phyloP scores from a whole-genome alignment of 2,888 invertebrate species.

The Lacanobia oleracea region DNA sequence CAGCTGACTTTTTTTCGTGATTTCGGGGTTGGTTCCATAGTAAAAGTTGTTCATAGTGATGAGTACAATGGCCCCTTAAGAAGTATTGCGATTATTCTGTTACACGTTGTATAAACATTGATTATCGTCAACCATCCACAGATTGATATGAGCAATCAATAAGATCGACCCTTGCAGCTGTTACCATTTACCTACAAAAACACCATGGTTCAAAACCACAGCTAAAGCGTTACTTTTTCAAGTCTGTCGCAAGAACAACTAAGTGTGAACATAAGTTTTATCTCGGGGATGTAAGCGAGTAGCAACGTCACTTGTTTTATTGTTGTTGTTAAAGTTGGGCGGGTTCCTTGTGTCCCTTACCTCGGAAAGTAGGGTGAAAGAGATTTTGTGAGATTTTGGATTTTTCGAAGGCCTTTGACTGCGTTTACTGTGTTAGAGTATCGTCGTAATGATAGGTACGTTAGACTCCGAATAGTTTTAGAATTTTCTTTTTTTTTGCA shows the following conservation, averaged over 20 bases:
- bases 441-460: background rate
- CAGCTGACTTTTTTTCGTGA: too few species aligned
- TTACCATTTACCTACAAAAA: background rate
- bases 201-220: background rate
- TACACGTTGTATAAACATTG: too few species aligned
- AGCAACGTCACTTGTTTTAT: constrained; percentile 72
- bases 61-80: too few species aligned
- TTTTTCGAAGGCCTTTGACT: background rate
- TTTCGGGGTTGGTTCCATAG: too few species aligned
- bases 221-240: constrained; percentile 24
- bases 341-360: constrained; percentile 58
- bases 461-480: background rate
- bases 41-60: too few species aligned
- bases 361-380: background rate
- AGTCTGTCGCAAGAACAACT: constrained; percentile 43
- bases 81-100: too few species aligned
- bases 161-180: background rate
- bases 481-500: too few species aligned
- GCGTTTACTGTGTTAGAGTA: background rate
- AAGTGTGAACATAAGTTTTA: constrained; percentile 60
- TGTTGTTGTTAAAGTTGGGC: constrained; percentile 70
- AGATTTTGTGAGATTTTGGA: constrained; percentile 4
- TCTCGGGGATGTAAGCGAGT: constrained; percentile 56
- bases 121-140: too few species aligned
- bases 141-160: too few species aligned